Percentiles rank a stretch among this genome's conserved stretches.
phyloP scores from a whole-genome alignment of 2,797 vertebrate genomes.

The Capromys pilorides region DNA sequence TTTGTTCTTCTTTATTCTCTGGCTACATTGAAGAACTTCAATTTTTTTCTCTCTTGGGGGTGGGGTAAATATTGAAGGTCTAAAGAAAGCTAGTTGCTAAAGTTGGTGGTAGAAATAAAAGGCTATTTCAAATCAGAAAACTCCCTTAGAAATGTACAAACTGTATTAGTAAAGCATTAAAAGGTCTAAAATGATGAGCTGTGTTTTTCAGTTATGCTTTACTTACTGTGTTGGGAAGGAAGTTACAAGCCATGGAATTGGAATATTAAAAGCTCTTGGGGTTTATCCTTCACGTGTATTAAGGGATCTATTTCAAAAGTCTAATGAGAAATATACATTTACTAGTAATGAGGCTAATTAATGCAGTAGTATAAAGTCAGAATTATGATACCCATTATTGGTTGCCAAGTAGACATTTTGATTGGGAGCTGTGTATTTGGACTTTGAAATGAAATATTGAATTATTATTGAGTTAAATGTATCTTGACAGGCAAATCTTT shows the following conservation, averaged over 20 bases:
- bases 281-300: conserved; percentile 12
- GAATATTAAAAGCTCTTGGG: conserved; percentile 35
- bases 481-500: conserved; percentile 45
- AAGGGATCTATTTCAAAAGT: conserved; percentile 55
- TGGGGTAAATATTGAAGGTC: neutral
- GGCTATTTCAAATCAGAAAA: conserved; percentile 31
- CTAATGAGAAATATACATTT: conserved; percentile 43
- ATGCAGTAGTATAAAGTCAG: neutral
- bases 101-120: conserved; percentile 49
- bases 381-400: conserved; percentile 44
- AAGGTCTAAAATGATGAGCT: conserved; percentile 44
- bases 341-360: conserved; percentile 51
- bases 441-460: conserved; percentile 46
- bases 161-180: conserved; percentile 25
- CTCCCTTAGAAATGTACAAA: conserved; percentile 47
- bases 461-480: conserved; percentile 45
- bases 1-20: conserved; percentile 45
- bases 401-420: conserved; percentile 40
- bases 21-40: conserved; percentile 15
- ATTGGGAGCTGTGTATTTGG: conserved; percentile 7
- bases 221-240: conserved; percentile 50
- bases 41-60: neutral
- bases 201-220: conserved; percentile 53
- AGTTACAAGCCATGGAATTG: conserved; percentile 37
- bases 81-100: conserved; percentile 57